A percentile compares a stretch with the other conserved stretches of the same genome.
These are phyloP conservation scores for Leuciscus idus DNA, from an alignment of 2,113 vertebrate species.

Conservation along the genomic window DNA sequence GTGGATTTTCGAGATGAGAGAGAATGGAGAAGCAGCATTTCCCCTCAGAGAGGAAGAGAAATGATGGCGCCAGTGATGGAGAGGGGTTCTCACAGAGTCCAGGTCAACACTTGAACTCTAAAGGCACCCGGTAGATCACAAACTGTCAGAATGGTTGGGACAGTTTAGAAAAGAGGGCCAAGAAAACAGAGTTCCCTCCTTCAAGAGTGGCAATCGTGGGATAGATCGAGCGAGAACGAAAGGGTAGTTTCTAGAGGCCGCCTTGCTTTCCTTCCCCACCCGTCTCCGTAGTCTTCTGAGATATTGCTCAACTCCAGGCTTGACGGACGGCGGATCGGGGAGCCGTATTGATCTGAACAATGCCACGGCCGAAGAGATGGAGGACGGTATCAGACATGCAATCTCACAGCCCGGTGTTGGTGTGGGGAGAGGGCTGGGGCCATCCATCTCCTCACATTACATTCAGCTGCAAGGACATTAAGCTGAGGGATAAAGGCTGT, in stretches of 20 bases:
- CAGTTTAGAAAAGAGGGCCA: conserved; percentile 43
- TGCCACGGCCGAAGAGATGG: conserved; percentile 74
- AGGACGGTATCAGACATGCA: conserved; percentile 76
- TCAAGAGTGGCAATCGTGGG: conserved; percentile 61
- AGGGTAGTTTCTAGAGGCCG: conserved; percentile 26
- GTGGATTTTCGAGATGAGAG: conserved; percentile 28
- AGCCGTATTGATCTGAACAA: conserved; percentile 73
- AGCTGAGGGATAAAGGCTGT: conserved; percentile 75
- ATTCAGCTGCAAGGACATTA: conserved; percentile 77
- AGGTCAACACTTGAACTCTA: conserved; percentile 72
- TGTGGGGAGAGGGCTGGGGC: conserved; percentile 67
- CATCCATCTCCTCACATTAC: conserved; percentile 78
- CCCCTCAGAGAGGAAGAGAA: conserved; percentile 56
- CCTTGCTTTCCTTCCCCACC: conserved; percentile 57
- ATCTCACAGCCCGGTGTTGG: conserved; percentile 70
- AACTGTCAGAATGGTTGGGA: conserved; percentile 68
- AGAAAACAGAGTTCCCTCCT: conserved; percentile 52
- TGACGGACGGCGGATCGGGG: conserved; percentile 73
- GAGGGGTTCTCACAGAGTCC: conserved; percentile 65
- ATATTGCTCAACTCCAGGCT: conserved; percentile 70
- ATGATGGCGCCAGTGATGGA: conserved; percentile 61
- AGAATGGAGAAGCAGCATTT: conserved; percentile 51
- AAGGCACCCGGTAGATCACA: conserved; percentile 74
- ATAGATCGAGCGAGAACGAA: conserved; percentile 66
- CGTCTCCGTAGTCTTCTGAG: conserved; percentile 62